Conservation (phyloP, 1,140 invertebrate species). For the Conus betulinus region DNA sequence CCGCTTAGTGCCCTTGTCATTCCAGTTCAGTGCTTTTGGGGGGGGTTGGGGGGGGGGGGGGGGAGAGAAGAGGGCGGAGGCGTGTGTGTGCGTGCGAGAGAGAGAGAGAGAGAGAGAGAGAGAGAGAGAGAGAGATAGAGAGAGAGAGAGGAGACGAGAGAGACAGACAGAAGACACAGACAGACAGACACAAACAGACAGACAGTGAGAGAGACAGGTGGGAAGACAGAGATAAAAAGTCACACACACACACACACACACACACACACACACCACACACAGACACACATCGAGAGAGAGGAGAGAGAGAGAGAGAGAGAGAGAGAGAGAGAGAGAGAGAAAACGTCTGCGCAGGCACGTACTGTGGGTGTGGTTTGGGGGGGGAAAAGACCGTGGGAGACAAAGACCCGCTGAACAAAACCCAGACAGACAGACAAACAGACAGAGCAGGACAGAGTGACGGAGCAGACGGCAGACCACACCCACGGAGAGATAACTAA, state of each 20-base stretch:
- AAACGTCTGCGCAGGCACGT: background rate
- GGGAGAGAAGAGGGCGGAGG: too few species aligned
- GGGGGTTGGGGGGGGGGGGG: too few species aligned
- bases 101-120: conserved; percentile 19
- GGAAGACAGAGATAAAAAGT: background rate
- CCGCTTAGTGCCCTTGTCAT: too few species aligned
- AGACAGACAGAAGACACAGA: background rate
- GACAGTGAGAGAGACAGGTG: background rate
- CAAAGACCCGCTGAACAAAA: too few species aligned
- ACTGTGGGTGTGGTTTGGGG: too few species aligned
- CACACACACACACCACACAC: conserved; percentile 42
- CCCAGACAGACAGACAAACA: too few species aligned
- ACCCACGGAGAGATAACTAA: too few species aligned
- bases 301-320: conserved; percentile 51
- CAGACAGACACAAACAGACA: background rate
- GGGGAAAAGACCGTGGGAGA: too few species aligned
- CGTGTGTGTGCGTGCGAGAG: background rate
- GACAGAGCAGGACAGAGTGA: too few species aligned
- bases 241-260: conserved; percentile 45
- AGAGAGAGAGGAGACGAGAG: conserved; percentile 20
- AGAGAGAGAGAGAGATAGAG: conserved; percentile 17
- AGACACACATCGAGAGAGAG: too few species aligned
- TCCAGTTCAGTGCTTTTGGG: too few species aligned
- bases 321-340: conserved; percentile 44
- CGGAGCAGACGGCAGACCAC: too few species aligned